Conservation (phyloP, 2,113 vertebrate species). For the Rhombomys opimus region DNA sequence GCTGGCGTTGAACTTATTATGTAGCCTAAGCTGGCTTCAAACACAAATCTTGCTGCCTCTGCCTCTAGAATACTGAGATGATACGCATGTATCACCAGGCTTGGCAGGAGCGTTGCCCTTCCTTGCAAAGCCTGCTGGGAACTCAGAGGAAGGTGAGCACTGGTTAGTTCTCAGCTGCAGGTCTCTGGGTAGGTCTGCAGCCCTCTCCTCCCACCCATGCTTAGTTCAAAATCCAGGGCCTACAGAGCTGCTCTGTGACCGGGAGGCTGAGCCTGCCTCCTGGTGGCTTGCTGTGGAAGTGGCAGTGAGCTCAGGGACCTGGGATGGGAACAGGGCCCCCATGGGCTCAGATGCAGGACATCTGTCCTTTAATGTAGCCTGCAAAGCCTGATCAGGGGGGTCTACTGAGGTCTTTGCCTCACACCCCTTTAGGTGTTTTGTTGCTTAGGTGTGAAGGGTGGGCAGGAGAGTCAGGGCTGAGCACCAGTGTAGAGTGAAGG, state of each 20-base stretch:
- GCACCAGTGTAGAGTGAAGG: not conserved
- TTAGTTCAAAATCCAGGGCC: not conserved
- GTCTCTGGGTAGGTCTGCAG: not conserved
- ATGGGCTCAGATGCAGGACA: not conserved
- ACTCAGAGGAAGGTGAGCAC: not conserved
- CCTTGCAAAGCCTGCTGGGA: conserved; percentile 4
- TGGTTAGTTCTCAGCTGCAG: not conserved
- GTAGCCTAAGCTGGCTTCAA: not conserved
- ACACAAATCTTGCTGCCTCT: not conserved
- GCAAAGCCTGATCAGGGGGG: not conserved
- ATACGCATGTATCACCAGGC: not conserved
- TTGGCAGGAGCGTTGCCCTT: not conserved
- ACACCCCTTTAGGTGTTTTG: not conserved
- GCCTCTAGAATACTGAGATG: no score
- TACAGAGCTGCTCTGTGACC: not conserved
- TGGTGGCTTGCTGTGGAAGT: not conserved
- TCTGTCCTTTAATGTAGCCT: not conserved
- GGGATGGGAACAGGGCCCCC: not conserved
- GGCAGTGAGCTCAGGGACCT: not conserved
- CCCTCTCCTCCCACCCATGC: not conserved
- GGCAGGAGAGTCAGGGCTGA: not conserved
- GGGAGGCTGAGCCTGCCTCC: not conserved
- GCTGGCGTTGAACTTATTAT: not conserved
- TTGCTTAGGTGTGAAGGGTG: not conserved
- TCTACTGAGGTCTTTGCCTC: not conserved